These are phyloP conservation scores for Cyprinodon brontotheroides DNA, from an alignment of 2,113 vertebrate genomes.

Conservation along the genomic window DNA sequence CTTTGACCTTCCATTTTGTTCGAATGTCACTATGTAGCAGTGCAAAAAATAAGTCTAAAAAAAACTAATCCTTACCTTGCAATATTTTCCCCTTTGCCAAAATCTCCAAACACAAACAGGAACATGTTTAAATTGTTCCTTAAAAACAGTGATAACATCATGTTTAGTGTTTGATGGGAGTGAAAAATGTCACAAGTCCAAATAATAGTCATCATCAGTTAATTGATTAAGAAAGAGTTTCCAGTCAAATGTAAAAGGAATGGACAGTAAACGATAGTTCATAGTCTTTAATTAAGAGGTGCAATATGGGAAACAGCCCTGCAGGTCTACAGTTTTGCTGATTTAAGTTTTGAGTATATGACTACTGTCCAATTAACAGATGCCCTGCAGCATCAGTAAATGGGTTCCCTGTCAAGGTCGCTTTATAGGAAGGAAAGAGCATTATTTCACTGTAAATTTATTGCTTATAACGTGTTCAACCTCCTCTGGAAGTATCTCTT, in stretches of 20 bases:
- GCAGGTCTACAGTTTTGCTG: constrained; percentile 38
- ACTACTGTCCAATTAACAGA: constrained; percentile 44
- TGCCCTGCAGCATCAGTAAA: constrained; percentile 14
- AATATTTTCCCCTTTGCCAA: not conserved
- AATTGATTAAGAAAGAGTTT: not conserved
- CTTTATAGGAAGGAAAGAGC: not conserved
- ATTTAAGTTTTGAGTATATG: constrained; percentile 13
- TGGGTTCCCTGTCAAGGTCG: constrained; percentile 11
- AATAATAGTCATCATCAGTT: not conserved
- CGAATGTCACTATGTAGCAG: not conserved
- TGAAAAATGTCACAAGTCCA: not conserved
- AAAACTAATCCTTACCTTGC: not conserved
- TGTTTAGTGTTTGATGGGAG: not conserved
- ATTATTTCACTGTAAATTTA: not conserved
- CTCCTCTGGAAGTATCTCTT: not conserved
- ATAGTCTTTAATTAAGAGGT: constrained; percentile 23
- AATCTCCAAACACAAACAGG: not conserved
- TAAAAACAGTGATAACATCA: not conserved
- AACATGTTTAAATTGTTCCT: not conserved
- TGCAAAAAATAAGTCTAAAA: not conserved
- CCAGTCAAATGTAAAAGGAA: not conserved
- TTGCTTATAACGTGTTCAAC: not conserved
- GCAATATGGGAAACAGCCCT: constrained; percentile 38
- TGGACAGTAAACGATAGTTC: not conserved
- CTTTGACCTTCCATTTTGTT: not conserved